Conservation (phyloP, 2,888 invertebrate genomes). For the Helobdella robusta region DNA sequence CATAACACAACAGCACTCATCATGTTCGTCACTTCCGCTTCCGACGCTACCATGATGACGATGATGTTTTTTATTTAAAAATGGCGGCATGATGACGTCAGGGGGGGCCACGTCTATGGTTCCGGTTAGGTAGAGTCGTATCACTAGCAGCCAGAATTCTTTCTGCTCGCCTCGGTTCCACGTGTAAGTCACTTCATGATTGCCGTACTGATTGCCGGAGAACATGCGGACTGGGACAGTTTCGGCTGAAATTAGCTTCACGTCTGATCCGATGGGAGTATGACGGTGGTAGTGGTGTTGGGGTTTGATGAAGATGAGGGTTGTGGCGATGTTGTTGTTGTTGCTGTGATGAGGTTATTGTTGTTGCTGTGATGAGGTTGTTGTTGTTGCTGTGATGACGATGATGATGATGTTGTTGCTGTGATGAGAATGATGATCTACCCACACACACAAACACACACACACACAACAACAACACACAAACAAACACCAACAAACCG, state of each 20-base stretch:
- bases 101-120: conserved; percentile 31
- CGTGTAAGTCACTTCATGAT: conserved; percentile 37
- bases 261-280: no score
- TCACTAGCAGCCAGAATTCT: conserved; percentile 35
- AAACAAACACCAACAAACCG: conserved; percentile 24
- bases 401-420: no score
- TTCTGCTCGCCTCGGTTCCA: conserved; percentile 37
- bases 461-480: no score
- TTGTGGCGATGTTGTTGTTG: neutral
- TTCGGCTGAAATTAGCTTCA: conserved; percentile 32
- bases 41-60: no score
- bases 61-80: conserved; percentile 19
- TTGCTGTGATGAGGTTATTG: neutral
- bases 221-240: conserved; percentile 37
- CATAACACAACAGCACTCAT: conserved; percentile 11
- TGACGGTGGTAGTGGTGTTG: neutral
- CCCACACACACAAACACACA: no score
- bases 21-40: no score
- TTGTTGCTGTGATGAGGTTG: neutral
- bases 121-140: conserved; percentile 34
- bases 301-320: neutral
- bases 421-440: no score
- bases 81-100: conserved; percentile 32
- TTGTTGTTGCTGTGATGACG: neutral
- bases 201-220: conserved; percentile 36